A percentile compares a stretch with the other conserved stretches of the same genome.
Conservation (phyloP, 2,888 invertebrate genomes). For the Chouioia cunea region DNA sequence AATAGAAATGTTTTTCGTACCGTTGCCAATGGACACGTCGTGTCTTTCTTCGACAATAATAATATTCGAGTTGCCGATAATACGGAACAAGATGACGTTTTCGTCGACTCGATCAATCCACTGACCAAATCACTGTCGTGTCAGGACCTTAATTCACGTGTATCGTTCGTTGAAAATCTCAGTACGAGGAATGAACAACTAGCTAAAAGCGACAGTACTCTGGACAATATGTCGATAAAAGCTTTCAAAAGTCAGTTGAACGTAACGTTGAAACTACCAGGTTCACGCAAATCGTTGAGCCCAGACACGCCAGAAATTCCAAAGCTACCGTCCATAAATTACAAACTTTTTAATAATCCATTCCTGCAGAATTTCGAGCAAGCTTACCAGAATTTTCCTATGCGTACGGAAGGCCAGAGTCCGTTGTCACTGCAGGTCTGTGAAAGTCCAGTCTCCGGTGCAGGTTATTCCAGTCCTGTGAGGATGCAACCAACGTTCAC, state of each 20-base stretch:
- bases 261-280: conserved; percentile 59
- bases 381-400: conserved; percentile 50
- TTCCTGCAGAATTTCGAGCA: conserved; percentile 60
- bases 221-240: conserved; percentile 54
- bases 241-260: conserved; percentile 65
- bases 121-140: conserved; percentile 62
- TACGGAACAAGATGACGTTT: neutral
- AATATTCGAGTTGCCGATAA: conserved; percentile 53
- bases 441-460: conserved; percentile 47
- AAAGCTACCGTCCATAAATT: conserved; percentile 59
- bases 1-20: conserved; percentile 54
- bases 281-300: conserved; percentile 32
- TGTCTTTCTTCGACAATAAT: conserved; percentile 57
- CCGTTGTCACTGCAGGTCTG: conserved; percentile 57
- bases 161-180: conserved; percentile 49
- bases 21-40: conserved; percentile 45
- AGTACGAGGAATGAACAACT: conserved; percentile 53
- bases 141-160: conserved; percentile 58
- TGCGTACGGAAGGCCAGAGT: conserved; percentile 43
- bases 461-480: conserved; percentile 45
- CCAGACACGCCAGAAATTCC: conserved; percentile 60
- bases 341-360: conserved; percentile 59
- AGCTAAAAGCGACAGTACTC: conserved; percentile 59
- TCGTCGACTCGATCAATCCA: conserved; percentile 45
- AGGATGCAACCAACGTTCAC: conserved; percentile 41